phyloP scores from a whole-genome alignment of 2,113 vertebrate species.

The Origma solitaria region DNA sequence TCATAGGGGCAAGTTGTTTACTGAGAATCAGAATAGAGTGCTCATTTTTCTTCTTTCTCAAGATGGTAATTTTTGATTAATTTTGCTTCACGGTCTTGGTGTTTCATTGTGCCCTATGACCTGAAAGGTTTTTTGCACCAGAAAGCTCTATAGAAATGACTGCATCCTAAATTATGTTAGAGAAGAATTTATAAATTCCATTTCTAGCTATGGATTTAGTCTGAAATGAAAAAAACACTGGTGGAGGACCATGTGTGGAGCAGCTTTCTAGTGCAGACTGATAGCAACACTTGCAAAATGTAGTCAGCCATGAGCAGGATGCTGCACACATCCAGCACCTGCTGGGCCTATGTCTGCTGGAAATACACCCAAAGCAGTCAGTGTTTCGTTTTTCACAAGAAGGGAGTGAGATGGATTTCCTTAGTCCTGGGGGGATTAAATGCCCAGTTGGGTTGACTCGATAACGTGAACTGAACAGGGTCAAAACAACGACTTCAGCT shows the following conservation, averaged over 20 bases:
- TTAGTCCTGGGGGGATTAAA: background rate
- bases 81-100: background rate
- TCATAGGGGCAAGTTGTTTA: background rate
- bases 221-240: background rate
- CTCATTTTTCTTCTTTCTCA: background rate
- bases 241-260: background rate
- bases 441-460: background rate
- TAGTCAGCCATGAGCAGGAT: accelerated
- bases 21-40: background rate
- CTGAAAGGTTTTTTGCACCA: background rate
- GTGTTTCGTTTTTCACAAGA: background rate
- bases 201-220: background rate
- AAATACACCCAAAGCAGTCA: background rate
- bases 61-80: background rate
- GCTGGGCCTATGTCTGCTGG: background rate
- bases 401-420: background rate
- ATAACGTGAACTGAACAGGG: background rate
- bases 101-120: background rate
- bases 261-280: accelerated
- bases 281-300: background rate
- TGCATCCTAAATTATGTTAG: background rate
- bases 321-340: background rate
- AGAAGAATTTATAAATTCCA: background rate
- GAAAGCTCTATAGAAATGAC: background rate
- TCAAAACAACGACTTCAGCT: background rate